Conservation (phyloP, 2,797 vertebrate genomes). For the Galago senegalensis region DNA sequence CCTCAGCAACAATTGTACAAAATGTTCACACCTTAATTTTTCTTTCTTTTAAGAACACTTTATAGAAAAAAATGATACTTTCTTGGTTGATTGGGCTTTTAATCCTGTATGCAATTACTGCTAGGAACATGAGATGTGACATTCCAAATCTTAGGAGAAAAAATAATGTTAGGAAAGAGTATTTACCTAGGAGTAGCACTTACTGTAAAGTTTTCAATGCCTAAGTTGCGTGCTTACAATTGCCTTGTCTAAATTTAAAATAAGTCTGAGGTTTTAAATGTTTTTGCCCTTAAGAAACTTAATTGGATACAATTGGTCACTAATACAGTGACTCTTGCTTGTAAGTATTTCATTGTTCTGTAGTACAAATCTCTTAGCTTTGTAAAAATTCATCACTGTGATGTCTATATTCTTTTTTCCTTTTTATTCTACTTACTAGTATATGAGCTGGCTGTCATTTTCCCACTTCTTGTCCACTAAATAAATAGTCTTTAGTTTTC, state of each 20-base stretch:
- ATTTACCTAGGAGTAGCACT: not conserved
- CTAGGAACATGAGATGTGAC: not conserved
- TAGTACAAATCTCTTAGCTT: not conserved
- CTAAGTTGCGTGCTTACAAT: not conserved
- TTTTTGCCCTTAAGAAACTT: slow-evolving; percentile 54
- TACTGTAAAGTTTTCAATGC: not conserved
- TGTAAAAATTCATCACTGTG: slow-evolving; percentile 47
- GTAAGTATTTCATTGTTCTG: not conserved
- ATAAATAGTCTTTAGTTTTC: slow-evolving; percentile 63
- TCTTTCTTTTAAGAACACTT: slow-evolving; percentile 27
- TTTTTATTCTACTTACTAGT: slow-evolving; percentile 2
- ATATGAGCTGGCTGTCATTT: not conserved
- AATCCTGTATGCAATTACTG: slow-evolving; percentile 21
- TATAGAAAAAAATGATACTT: slow-evolving; percentile 10
- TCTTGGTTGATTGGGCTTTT: slow-evolving; percentile 34
- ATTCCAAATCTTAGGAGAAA: not conserved
- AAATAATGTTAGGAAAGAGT: slow-evolving; percentile 36
- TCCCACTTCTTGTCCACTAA: not conserved
- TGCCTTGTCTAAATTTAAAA: not conserved
- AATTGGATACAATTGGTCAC: not conserved
- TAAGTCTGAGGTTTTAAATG: slow-evolving; percentile 64
- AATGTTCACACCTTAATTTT: not conserved
- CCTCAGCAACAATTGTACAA: not conserved
- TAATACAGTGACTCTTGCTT: not conserved
- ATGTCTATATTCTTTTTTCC: not conserved